phyloP scores from a whole-genome alignment of 2,797 vertebrate genomes.

The Gambelia wislizenii region DNA sequence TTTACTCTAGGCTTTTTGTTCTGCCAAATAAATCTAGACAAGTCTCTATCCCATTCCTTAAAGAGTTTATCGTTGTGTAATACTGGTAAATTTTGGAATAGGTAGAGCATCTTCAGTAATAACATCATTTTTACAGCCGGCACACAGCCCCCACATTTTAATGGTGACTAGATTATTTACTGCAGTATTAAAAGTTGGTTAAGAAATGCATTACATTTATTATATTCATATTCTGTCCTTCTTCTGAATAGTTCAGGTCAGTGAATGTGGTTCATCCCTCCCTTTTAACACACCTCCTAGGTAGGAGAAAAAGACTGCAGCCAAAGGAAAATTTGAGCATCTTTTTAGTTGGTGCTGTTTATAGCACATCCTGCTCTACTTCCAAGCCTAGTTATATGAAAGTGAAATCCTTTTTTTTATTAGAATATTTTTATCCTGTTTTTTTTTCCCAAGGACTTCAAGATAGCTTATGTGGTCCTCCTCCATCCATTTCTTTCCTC shows the following conservation, averaged over 20 bases:
- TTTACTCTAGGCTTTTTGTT: too few species aligned
- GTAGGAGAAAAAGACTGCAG: not conserved
- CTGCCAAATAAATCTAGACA: too few species aligned
- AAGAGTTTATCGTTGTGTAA: too few species aligned
- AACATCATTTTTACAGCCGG: too few species aligned
- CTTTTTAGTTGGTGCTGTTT: not conserved
- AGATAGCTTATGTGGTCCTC: not conserved
- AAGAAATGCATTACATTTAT: not conserved
- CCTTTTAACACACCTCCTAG: too few species aligned
- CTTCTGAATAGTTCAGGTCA: too few species aligned
- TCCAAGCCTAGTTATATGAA: not conserved
- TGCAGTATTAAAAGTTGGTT: not conserved
- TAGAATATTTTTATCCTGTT: not conserved
- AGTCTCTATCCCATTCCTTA: too few species aligned
- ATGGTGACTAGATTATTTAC: too few species aligned
- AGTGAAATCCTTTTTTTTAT: not conserved
- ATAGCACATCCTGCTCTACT: not conserved
- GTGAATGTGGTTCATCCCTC: not conserved
- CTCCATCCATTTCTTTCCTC: not conserved
- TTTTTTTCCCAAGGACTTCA: not conserved
- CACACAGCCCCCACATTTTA: too few species aligned
- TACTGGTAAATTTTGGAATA: too few species aligned
- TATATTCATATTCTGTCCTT: too few species aligned
- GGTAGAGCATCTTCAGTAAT: too few species aligned
- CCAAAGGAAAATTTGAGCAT: not conserved